phyloP scores from a whole-genome alignment of 2,888 invertebrate species.

The Macrostomum cliftonense region DNA sequence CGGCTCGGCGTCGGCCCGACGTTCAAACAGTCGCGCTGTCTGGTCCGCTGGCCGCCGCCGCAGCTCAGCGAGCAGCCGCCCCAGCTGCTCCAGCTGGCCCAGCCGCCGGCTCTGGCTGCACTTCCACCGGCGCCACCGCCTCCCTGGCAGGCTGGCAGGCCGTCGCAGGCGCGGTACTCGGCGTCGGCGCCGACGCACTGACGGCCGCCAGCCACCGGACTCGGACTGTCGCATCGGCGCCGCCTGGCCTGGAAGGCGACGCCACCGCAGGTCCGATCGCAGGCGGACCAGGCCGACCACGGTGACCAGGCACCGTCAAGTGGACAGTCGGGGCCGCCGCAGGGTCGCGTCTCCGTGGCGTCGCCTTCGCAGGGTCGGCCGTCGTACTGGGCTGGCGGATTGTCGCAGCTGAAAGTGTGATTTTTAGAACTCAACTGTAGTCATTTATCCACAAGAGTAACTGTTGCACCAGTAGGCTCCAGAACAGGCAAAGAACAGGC shows the following conservation, averaged over 20 bases:
- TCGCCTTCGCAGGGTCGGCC: conserved; percentile 7
- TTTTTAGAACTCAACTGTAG: too few relatives aligned
- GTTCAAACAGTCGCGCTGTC: conserved; percentile 23
- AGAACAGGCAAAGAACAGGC: too few relatives aligned
- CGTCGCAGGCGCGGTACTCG: background rate
- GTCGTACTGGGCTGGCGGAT: conserved; percentile 6
- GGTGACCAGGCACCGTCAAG: conserved; percentile 15
- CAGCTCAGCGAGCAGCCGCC: conserved; percentile 27
- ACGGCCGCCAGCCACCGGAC: conserved; percentile 15
- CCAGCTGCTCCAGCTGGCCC: conserved; percentile 33
- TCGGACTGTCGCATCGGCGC: conserved; percentile 16
- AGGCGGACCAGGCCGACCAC: conserved; percentile 15
- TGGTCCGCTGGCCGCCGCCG: conserved; percentile 22
- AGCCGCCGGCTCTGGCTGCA: conserved; percentile 19
- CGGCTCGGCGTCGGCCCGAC: conserved; percentile 23
- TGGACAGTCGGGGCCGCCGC: conserved; percentile 3
- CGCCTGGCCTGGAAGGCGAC: conserved; percentile 11
- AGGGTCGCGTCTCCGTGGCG: conserved; percentile 8
- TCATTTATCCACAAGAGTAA: too few relatives aligned
- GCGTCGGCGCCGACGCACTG: conserved; percentile 13
- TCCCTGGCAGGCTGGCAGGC: background rate
- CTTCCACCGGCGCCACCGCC: too few relatives aligned
- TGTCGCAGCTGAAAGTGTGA: conserved; percentile 6
- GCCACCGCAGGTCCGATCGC: conserved; percentile 14
- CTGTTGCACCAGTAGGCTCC: too few relatives aligned